Conservation (phyloP, 2,888 invertebrate genomes). For the Leptogaster cylindrica region DNA sequence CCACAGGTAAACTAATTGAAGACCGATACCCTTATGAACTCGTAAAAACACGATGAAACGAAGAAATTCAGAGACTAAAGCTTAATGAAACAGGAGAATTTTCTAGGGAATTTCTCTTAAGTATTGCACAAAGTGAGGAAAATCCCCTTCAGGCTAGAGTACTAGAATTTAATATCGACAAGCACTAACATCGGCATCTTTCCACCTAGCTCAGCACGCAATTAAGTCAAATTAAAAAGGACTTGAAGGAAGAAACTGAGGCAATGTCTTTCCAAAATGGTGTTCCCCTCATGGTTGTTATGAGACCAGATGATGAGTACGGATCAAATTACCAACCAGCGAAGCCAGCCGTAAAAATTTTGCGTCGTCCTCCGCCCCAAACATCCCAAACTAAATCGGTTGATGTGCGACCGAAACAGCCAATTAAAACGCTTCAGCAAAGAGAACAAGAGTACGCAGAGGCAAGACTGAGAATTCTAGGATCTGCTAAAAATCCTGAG, state of each 20-base stretch:
- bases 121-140: no score
- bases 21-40: no score
- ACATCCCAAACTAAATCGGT: conserved; percentile 68
- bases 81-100: no score
- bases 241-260: conserved; percentile 50
- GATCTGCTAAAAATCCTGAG: conserved; percentile 82
- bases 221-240: conserved; percentile 41
- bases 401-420: conserved; percentile 73
- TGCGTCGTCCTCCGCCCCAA: conserved; percentile 73
- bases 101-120: no score
- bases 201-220: conserved; percentile 45
- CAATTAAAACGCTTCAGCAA: conserved; percentile 84
- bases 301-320: conserved; percentile 78
- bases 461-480: conserved; percentile 87
- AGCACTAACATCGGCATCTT: no score
- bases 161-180: no score
- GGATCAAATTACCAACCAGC: conserved; percentile 77
- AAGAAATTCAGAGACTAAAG: no score
- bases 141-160: no score
- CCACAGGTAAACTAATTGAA: no score
- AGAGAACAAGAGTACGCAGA: conserved; percentile 94
- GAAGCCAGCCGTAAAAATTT: conserved; percentile 83
- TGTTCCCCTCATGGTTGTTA: conserved; percentile 73
- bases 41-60: no score
- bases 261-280: conserved; percentile 50